Evolutionary conservation across 2,113 vertebrate genomes (phyloP).

Genomic region (Malurus alboscapulatus): DNA sequence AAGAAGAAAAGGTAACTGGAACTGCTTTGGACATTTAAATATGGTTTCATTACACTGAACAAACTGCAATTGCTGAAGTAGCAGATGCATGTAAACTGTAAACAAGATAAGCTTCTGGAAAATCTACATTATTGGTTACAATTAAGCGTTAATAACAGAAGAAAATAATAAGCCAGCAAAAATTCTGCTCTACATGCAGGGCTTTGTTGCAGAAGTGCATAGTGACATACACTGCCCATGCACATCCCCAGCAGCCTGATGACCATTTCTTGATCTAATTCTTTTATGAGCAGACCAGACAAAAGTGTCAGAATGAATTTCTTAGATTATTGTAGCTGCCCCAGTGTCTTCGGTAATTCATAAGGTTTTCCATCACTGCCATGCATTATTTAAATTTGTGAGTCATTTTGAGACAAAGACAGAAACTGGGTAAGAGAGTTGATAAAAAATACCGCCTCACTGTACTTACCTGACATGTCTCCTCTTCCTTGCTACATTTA

Average conservation of each 20-base stretch:
- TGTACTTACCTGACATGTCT: slow-evolving; percentile 31
- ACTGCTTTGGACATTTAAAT: background rate
- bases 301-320: background rate
- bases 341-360: background rate
- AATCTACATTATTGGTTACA: background rate
- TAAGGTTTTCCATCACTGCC: slow-evolving; percentile 9
- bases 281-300: background rate
- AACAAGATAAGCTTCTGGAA: background rate
- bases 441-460: background rate
- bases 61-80: background rate
- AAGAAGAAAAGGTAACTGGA: background rate
- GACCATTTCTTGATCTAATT: background rate
- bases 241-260: background rate
- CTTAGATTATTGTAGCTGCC: background rate
- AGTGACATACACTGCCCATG: accelerated
- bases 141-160: background rate
- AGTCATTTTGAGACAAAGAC: slow-evolving; percentile 30
- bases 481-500: slow-evolving; percentile 20
- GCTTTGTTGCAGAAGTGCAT: background rate
- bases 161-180: background rate
- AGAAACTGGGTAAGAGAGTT: slow-evolving; percentile 2
- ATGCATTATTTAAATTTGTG: slow-evolving; percentile 54
- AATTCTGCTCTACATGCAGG: background rate
- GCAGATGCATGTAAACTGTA: background rate
- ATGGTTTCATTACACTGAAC: background rate